phyloP scores from a whole-genome alignment of 2,797 vertebrate genomes.

The Choloepus didactylus region DNA sequence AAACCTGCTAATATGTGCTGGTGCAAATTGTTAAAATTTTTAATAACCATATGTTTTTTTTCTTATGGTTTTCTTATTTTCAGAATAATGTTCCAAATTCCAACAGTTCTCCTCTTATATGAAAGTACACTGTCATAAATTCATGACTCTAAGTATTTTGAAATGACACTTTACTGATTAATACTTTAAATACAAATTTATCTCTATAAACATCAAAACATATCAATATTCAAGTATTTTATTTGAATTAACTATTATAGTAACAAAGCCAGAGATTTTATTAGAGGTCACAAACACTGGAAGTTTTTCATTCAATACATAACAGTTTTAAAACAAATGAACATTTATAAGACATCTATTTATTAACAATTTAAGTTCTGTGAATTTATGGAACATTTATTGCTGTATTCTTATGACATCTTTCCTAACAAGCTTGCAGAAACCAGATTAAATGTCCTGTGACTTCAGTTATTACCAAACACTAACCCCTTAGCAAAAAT shows the following conservation, averaged over 20 bases:
- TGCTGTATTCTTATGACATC: slow-evolving; percentile 52
- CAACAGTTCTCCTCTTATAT: slow-evolving; percentile 24
- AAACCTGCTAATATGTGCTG: slow-evolving; percentile 53
- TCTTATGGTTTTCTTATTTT: slow-evolving; percentile 64
- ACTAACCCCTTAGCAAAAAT: slow-evolving; percentile 57
- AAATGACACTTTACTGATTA: slow-evolving; percentile 66
- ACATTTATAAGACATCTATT: slow-evolving; percentile 58
- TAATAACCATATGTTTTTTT: slow-evolving; percentile 42
- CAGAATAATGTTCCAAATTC: slow-evolving; percentile 39
- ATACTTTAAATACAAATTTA: slow-evolving; percentile 60
- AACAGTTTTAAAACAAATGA: slow-evolving; percentile 75
- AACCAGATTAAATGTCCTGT: slow-evolving; percentile 60
- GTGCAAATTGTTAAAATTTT: slow-evolving; percentile 36
- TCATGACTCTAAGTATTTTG: slow-evolving; percentile 59
- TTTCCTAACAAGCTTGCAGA: slow-evolving; percentile 56
- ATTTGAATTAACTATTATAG: slow-evolving; percentile 76
- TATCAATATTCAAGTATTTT: slow-evolving; percentile 69
- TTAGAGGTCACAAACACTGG: slow-evolving; percentile 77
- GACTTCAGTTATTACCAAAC: slow-evolving; percentile 59
- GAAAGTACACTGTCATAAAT: slow-evolving; percentile 58
- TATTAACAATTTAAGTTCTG: slow-evolving; percentile 79
- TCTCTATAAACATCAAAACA: slow-evolving; percentile 63
- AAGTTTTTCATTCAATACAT: slow-evolving; percentile 78
- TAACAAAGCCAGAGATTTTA: slow-evolving; percentile 78
- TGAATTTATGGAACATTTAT: slow-evolving; percentile 62